Evolutionary conservation across 2,797 vertebrate genomes (phyloP).

Genomic region (Vultur gryphus): DNA sequence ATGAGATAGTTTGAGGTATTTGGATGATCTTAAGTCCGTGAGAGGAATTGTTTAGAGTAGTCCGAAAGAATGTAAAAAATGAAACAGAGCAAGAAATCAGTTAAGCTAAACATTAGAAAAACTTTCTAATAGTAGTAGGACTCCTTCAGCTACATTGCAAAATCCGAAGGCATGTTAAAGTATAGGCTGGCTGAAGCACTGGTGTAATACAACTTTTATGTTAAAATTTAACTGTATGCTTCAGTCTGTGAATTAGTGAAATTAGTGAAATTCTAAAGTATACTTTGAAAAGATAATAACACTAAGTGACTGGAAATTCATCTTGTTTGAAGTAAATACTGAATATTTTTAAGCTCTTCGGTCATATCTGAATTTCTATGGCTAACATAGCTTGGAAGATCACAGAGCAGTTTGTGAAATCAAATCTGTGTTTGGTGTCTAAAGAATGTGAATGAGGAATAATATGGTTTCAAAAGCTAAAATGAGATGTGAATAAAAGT

Average conservation of each 20-base stretch:
- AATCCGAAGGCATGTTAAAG: neutral
- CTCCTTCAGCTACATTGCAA: neutral
- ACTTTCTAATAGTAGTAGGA: neutral
- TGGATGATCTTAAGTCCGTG: neutral
- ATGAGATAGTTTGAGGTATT: neutral
- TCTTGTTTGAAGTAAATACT: neutral
- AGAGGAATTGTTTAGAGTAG: neutral
- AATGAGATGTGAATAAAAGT: neutral
- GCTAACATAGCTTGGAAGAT: neutral
- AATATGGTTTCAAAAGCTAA: neutral
- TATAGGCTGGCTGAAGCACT: neutral
- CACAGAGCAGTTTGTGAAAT: neutral
- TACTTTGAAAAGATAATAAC: neutral
- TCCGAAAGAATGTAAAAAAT: neutral
- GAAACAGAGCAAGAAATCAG: neutral
- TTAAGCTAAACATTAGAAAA: neutral
- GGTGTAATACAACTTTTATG: neutral
- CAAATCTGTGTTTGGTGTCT: neutral
- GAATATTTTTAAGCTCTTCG: neutral
- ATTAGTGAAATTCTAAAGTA: neutral
- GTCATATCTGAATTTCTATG: neutral
- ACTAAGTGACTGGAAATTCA: neutral
- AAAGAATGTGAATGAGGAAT: neutral
- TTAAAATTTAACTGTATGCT: neutral
- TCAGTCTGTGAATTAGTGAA: neutral